Evolutionary conservation across 2,797 vertebrate species (phyloP), one percentile per base, ranked within the genome.

Genomic region (Danio aesculapii): DNA sequence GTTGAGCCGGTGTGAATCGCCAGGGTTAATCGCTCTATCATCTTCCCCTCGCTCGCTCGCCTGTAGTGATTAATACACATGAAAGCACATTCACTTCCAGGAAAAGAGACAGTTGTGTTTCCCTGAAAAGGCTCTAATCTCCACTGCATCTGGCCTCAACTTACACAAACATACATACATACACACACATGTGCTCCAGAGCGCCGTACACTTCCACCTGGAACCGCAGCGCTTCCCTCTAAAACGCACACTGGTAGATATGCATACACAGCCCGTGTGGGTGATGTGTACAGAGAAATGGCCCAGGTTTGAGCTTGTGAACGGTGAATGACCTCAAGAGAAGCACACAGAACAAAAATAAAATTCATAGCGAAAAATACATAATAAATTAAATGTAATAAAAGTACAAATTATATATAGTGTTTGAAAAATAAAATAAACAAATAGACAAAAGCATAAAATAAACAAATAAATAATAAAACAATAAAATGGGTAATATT

Each of bases 1-100:
- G 71, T 75, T 61, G 57, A 62, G 5, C 12, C 44, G 21, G 66
- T 19, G 6, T 55, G 52, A 71, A 70, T 43, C 8, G 17, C 12
- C 19, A 61, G 6, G 53, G 46, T n/a, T 72, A 30, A 57, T 77
- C 16, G 9, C 47, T 13, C 13, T 19, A 66, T 81, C 61, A 52
- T 30, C 58, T 8, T 30, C 30, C 30, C 30, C 30, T 30, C 7
- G 47, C 30, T 70, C 50, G 11, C 66, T 75, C 5, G 64, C 53
- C 83, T 77, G 57, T 49, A 74, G 79, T 87, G 82, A 91, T 87
- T 89, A 92, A 92, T 89, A 93, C 92, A 95, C 92, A 93, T 92
- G 91, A 96, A 93, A 93, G 90, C 87, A 85, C 87, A 91, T 89
- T 91, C 91, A 91, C 90, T 95, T 95, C 94, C 94, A 94, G 94